Base-by-base conservation (phyloP, 2,113 vertebrate genomes). In the Lanius ludovicianus region DNA sequence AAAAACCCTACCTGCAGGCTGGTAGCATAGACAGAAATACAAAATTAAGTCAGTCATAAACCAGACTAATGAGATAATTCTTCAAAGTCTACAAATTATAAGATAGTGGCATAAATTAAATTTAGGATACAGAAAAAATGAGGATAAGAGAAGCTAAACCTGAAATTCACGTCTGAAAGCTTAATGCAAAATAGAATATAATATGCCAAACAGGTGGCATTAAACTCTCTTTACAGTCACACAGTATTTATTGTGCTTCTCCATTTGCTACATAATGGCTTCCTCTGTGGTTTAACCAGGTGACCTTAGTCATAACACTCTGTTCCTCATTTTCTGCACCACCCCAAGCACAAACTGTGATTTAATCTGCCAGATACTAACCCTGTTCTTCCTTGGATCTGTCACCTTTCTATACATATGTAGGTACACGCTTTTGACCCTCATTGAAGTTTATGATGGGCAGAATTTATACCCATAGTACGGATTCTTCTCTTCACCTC, bases 61-160 rank as follows among this genome's bases (percentile, higher is more conserved):
- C 20, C 44, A 84, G 74, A 67, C 25, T 87, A 86, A 94, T 35
- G 28, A 89, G 64, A 52, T 56, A 90, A 82, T 93, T 82, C 53
- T 75, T 93, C 49, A 39, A 84, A 92, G 44, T 23, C 50, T 46
- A 49, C 31, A 79, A 21, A 41, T 87, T 79, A 31, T 13, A 82
- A 35, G 23, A 65, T 2, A 80, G 53, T 10, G 16, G 41, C 4
- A 1, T 76, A 68, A 87, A 84, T 63, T 85, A 57, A 77, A 82
- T 42, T 79, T 56, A 87, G 10, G 16, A 35, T 52, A 41, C 9
- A 65, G 42, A 70, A 6, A 42, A 89, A 90, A 89, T 10, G 6
- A 69, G 15, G 7, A 4, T 39, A 82, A 70, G 42, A 75, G 25
- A 67, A 71, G 33, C 12, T 79, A 87, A 92, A 80, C 39, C 37